Conservation (phyloP, 2,888 invertebrate species). For the Imbricaverruca yamaguchii region DNA sequence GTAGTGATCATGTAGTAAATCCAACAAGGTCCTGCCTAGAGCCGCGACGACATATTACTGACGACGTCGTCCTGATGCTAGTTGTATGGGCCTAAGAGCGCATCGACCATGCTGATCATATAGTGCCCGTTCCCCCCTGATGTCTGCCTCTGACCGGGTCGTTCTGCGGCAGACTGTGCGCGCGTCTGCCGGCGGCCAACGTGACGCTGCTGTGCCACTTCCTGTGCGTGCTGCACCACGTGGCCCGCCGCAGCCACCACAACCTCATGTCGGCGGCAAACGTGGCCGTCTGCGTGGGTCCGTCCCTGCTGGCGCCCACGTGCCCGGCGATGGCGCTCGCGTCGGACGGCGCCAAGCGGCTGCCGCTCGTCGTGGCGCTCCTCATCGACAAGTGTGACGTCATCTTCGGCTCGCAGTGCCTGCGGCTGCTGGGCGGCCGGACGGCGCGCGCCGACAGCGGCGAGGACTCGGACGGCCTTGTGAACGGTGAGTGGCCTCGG, state of each 20-base stretch:
- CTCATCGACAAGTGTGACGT: constrained; percentile 58
- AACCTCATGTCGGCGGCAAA: constrained; percentile 84
- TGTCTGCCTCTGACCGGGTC: neutral
- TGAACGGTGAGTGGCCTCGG: constrained; percentile 39
- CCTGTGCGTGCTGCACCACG: constrained; percentile 71
- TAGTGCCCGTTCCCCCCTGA: no score
- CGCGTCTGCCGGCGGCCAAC: constrained; percentile 65
- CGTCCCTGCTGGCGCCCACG: constrained; percentile 68
- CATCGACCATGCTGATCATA: no score
- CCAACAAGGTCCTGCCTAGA: no score
- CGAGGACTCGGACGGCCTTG: constrained; percentile 71
- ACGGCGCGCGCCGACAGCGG: constrained; percentile 62
- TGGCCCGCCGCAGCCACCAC: constrained; percentile 61
- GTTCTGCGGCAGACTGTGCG: constrained; percentile 39
- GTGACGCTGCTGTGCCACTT: constrained; percentile 69
- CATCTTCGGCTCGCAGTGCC: constrained; percentile 66
- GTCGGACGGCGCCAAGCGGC: constrained; percentile 34
- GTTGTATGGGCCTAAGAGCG: no score
- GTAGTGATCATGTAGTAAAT: no score
- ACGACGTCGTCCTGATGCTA: no score
- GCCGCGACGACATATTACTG: no score
- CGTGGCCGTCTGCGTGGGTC: constrained; percentile 81
- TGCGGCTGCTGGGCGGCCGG: constrained; percentile 62
- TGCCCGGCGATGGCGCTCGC: constrained; percentile 32
- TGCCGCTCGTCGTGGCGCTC: constrained; percentile 54